Evolutionary conservation across 2,113 vertebrate species (phyloP).

Genomic region (Myiozetetes cayanensis): DNA sequence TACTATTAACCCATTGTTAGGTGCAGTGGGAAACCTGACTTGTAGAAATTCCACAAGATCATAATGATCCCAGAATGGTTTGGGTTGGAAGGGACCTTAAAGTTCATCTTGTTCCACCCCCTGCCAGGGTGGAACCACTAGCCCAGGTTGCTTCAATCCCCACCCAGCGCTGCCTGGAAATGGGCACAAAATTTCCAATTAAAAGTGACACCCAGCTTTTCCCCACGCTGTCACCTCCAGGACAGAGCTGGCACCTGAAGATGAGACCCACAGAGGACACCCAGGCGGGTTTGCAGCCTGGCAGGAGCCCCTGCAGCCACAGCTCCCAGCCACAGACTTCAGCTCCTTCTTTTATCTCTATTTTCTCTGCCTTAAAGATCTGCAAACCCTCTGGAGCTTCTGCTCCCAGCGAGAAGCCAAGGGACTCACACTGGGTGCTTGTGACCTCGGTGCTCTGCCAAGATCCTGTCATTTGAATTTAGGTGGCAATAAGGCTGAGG

Average conservation of each 20-base stretch:
- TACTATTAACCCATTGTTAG: background rate
- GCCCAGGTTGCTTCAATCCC: background rate
- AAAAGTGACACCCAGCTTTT: background rate
- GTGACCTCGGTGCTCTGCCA: background rate
- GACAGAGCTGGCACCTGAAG: background rate
- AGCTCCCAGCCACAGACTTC: background rate
- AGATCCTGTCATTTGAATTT: background rate
- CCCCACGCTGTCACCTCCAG: background rate
- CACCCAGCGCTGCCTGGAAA: background rate
- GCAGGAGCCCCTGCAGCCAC: background rate
- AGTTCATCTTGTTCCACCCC: background rate
- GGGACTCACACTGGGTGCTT: background rate
- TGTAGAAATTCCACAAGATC: background rate
- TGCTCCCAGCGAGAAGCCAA: background rate
- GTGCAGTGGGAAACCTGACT: background rate
- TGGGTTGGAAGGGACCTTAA: background rate
- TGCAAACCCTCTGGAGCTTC: background rate
- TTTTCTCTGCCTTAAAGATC: background rate
- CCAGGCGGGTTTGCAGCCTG: background rate
- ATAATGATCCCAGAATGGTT: background rate
- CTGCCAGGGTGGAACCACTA: background rate
- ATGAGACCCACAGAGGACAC: background rate
- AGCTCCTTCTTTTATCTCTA: background rate
- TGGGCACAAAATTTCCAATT: accelerated
- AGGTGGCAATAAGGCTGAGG: background rate